These are phyloP conservation scores for Homarus gammarus DNA, from an alignment of 2,888 invertebrate species.

Conservation along the genomic window DNA sequence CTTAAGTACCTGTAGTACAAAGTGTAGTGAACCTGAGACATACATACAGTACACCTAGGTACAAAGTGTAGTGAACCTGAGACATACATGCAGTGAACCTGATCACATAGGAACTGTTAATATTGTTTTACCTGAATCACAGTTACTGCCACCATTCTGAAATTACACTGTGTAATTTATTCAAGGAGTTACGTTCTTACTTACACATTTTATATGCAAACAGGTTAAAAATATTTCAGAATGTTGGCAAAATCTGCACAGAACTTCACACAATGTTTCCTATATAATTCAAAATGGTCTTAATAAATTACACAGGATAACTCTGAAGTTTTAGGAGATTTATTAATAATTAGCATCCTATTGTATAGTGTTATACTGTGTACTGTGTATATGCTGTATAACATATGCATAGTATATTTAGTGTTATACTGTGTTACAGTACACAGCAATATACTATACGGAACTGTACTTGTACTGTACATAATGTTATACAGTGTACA, in stretches of 20 bases:
- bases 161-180: neutral
- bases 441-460: neutral
- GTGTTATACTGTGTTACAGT: too few relatives aligned
- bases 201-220: neutral
- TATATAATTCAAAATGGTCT: neutral
- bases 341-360: neutral
- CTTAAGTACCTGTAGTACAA: too few relatives aligned
- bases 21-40: too few relatives aligned
- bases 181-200: neutral
- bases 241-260: neutral
- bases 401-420: too few relatives aligned
- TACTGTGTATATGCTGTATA: too few relatives aligned
- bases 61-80: neutral
- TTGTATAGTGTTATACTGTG: too few relatives aligned
- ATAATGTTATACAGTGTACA: neutral
- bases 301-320: neutral
- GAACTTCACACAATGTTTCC: neutral
- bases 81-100: too few relatives aligned
- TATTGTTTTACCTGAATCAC: neutral
- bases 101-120: neutral
- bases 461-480: neutral
- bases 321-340: neutral
- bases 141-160: neutral
- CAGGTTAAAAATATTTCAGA: neutral
- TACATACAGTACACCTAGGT: too few relatives aligned